Evolutionary conservation across 23 tunicate genomes (phyloP), one percentile per base, ranked within the genome.

Genomic region (Pegea sp.): DNA sequence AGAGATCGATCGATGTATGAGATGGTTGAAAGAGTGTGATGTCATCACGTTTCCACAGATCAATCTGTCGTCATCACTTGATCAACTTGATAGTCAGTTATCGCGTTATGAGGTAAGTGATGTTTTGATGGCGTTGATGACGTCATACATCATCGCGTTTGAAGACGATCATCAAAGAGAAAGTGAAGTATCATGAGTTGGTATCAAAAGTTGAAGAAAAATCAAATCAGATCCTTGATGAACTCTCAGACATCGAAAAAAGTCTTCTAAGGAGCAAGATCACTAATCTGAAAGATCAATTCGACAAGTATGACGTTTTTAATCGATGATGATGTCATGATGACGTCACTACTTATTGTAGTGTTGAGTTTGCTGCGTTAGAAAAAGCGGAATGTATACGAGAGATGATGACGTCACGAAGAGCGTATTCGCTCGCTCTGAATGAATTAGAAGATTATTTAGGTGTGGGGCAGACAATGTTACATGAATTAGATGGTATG

Each of bases 21-120:
- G 92, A 25, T 91, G 99, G 99, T 60, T 91, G 59, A 84, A 91
- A 53, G 93, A 91, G 64, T 93, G 93, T 3, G 99, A 91, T 26
- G 64, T 91, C 26, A 68, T 79, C 60, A 71, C 91, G 0, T 72
- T 84, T 29, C 99, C 99, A 4, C 75, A 69, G 28, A 69, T 78
- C 44, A 76, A 90, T 42, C 68, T 67, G 1, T 77, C 93, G n/a
- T 67, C 93, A n/a, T 61, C 92, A 31, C 63, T 61, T 16, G 50
- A 67, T 4, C 88, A 91, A 16, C 65, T 91, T 30, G 81, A 91
- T 54, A 42, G 22, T 23, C 98, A 89, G 2, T 46, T 77, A 1
- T 66, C 70, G 24, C 58, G 72, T 61, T 79, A 72, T 34, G 52
- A 71, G 66, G 88, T 80, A 26, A 52, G 51, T 38, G 31, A 23